Base-by-base conservation (phyloP, 2,888 invertebrate genomes). In the Diarsia rubi region DNA sequence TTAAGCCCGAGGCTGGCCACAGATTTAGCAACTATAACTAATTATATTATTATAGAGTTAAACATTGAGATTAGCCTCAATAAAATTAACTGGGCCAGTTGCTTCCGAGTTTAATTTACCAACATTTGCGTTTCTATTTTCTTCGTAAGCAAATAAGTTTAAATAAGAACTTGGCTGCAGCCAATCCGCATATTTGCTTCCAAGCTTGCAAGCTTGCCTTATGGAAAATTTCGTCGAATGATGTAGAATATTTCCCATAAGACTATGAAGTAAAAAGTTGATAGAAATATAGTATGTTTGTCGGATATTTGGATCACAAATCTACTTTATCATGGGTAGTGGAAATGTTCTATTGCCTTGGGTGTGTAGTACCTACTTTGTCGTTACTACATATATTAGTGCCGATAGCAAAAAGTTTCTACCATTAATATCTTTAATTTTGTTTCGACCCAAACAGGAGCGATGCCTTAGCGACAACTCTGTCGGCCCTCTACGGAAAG, bases 401-500 rank as follows among this genome's bases (percentile, higher is more conserved):
- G 14, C 24, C 8, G 8, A 57, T 27, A 16, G 16, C 14, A 8
- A 5, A n/a, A 16, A 44, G n/a, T 69, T 69, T 54, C 11, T 24
- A 21, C 11, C 9, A 59, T 42, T 47, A 3, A 71, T 42, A 27
- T 37, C 4, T 52, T 8, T 27, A 47, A 31, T 44, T 8, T 54
- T n/a, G 1, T 62, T 60, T 66, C 2, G 79, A n/a, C 47, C 21
- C 44, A 19, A 65, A 62, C 95, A 99, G 99, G 88, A 95, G 97
- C 80, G 98, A 99, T 94, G 98, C 99, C 84, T 95, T 99, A 91
- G 98, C 98, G 77, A 98, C 98, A 52, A 98, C 99, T 27, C 97
- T 99, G 85, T 99, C 99, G 82, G 99, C 99, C 0, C 97, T 99
- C 45, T 99, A 99, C 93, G 99, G 99, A 65, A 99, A 99, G 95